Conservation (phyloP, 2,113 vertebrate species). For the Entosphenus tridentatus region DNA sequence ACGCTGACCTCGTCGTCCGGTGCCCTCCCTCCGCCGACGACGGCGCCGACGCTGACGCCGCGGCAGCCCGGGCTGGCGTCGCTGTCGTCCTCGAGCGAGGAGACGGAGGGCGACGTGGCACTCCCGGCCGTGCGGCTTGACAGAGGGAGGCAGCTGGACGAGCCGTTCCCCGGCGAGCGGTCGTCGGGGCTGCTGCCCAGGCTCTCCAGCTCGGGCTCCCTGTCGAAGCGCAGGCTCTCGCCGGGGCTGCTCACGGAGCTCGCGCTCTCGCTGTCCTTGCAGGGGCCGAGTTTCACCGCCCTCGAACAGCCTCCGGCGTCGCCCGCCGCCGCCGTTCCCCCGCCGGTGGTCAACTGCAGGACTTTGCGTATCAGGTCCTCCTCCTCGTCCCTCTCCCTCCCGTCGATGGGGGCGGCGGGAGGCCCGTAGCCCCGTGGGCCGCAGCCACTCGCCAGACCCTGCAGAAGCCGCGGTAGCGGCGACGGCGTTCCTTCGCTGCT, state of each 20-base stretch:
- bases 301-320: no score
- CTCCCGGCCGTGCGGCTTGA: conserved; percentile 74
- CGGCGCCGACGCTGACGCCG: conserved; percentile 17
- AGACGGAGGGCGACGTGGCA: conserved; percentile 81
- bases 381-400: no score
- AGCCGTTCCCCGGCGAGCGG: conserved; percentile 73
- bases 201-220: conserved; percentile 94
- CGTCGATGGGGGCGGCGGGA: no score
- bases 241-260: neutral
- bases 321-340: no score
- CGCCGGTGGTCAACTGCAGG: no score
- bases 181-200: conserved; percentile 83
- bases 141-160: conserved; percentile 60
- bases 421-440: no score
- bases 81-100: conserved; percentile 86
- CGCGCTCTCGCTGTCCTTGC: neutral
- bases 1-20: conserved; percentile 80
- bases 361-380: no score
- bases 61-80: conserved; percentile 89
- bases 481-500: conserved; percentile 81
- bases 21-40: no score
- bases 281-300: no score
- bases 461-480: conserved; percentile 26
- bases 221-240: conserved; percentile 36
- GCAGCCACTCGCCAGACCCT: no score